Evolutionary conservation across 1,140 invertebrate genomes (phyloP).

Genomic region (Littorina saxatilis): DNA sequence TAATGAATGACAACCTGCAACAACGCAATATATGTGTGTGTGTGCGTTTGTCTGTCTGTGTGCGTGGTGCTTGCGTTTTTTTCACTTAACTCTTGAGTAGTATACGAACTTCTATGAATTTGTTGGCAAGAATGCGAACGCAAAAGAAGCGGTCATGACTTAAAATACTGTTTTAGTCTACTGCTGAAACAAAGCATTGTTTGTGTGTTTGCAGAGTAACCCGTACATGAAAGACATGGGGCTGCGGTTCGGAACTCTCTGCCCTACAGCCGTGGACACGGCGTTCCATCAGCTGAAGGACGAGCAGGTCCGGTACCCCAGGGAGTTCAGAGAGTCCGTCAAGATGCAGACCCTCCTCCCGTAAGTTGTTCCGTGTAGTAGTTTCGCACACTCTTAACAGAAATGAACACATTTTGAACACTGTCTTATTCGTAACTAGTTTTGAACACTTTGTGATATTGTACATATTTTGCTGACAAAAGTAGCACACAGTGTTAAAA

Average conservation of each 20-base stretch:
- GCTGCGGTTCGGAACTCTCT: constrained; percentile 22
- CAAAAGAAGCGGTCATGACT: too few relatives aligned
- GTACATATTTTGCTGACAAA: too few relatives aligned
- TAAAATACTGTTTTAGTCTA: too few relatives aligned
- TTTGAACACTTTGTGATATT: too few relatives aligned
- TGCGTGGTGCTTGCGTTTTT: not conserved
- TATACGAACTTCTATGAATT: too few relatives aligned
- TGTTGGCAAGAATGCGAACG: too few relatives aligned
- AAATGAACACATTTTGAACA: too few relatives aligned
- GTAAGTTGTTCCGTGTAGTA: too few relatives aligned
- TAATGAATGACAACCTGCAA: too few relatives aligned
- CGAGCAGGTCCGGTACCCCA: constrained; percentile 31
- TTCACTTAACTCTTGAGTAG: too few relatives aligned
- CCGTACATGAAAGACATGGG: constrained; percentile 38
- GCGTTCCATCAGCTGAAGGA: constrained; percentile 34
- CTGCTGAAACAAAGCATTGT: not conserved
- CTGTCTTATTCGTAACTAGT: not conserved
- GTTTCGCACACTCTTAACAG: too few relatives aligned
- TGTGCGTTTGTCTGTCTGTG: not conserved
- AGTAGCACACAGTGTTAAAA: too few relatives aligned
- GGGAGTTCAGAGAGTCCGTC: constrained; percentile 29
- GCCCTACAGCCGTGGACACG: constrained; percentile 37
- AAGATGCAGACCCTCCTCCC: not conserved
- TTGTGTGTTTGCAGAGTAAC: constrained; percentile 15
- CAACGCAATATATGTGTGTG: not conserved